Percentiles rank a stretch among this genome's conserved stretches.
Conservation (phyloP, 1,140 invertebrate species). For the Meloidogyne exigua region DNA sequence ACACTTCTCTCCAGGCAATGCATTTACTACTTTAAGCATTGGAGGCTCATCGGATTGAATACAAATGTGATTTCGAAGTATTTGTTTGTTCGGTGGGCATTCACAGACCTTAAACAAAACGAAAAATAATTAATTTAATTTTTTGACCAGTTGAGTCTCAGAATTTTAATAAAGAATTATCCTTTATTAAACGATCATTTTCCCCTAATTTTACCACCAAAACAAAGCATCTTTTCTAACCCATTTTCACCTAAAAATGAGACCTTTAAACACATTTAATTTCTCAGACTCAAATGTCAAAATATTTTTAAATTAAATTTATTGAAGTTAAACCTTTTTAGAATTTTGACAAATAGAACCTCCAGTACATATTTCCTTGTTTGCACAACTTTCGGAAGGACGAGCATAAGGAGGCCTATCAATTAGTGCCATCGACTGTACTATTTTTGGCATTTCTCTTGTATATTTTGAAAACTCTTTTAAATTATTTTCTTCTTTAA, state of each 20-base stretch:
- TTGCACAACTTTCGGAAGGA: slow-evolving; percentile 49
- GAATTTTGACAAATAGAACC: slow-evolving; percentile 44
- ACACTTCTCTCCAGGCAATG: slow-evolving; percentile 48
- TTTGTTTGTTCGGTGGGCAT: slow-evolving; percentile 52
- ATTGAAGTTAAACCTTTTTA: slow-evolving; percentile 10
- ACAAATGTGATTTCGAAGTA: slow-evolving; percentile 54
- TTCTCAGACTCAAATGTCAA: no score
- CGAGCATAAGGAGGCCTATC: slow-evolving; percentile 40
- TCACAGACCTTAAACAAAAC: slow-evolving; percentile 45
- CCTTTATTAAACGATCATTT: no score
- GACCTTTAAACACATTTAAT: no score
- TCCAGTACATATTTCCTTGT: slow-evolving; percentile 54
- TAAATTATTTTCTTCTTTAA: not conserved
- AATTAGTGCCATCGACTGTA: not conserved
- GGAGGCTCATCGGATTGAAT: slow-evolving; percentile 41
- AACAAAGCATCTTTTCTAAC: no score
- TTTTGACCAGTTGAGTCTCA: no score
- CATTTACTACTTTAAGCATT: slow-evolving; percentile 25
- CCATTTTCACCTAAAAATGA: no score
- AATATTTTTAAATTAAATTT: no score
- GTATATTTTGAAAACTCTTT: not conserved
- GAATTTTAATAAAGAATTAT: no score
- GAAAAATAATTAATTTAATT: no score
- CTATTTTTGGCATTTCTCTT: not conserved
- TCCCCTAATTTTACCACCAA: no score